These are phyloP conservation scores for Glossosoma conforme DNA, from an alignment of 1,140 invertebrate genomes.

Conservation along the genomic window DNA sequence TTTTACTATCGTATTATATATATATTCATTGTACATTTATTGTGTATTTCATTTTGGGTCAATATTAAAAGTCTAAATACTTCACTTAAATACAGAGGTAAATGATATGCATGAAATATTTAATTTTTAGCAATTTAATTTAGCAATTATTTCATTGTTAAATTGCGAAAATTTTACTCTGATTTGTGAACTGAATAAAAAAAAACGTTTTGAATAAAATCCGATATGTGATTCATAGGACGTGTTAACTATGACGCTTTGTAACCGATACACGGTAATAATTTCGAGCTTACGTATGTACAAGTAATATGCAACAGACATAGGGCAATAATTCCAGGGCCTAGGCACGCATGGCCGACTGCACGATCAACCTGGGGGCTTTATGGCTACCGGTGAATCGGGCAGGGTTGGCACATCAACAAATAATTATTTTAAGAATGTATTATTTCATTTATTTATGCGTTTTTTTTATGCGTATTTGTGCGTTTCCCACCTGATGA, in stretches of 20 bases:
- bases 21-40: too few relatives aligned
- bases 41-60: too few relatives aligned
- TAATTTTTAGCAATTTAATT: too few relatives aligned
- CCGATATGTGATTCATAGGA: neutral
- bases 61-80: too few relatives aligned
- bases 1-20: too few relatives aligned
- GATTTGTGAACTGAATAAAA: neutral
- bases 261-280: conserved; percentile 19
- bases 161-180: too few relatives aligned
- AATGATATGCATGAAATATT: too few relatives aligned
- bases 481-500: too few relatives aligned
- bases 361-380: conserved; percentile 31
- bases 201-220: neutral
- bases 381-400: conserved; percentile 26
- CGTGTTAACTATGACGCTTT: conserved; percentile 4
- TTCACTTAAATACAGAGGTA: too few relatives aligned
- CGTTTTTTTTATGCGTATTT: too few relatives aligned
- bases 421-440: too few relatives aligned
- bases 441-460: neutral
- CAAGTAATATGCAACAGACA: conserved; percentile 24
- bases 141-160: too few relatives aligned
- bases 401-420: conserved; percentile 23
- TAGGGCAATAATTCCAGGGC: conserved; percentile 29
- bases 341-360: conserved; percentile 30
- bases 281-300: conserved; percentile 24